Conservation (phyloP, 2,797 vertebrate genomes). For the Melopsittacus undulatus region DNA sequence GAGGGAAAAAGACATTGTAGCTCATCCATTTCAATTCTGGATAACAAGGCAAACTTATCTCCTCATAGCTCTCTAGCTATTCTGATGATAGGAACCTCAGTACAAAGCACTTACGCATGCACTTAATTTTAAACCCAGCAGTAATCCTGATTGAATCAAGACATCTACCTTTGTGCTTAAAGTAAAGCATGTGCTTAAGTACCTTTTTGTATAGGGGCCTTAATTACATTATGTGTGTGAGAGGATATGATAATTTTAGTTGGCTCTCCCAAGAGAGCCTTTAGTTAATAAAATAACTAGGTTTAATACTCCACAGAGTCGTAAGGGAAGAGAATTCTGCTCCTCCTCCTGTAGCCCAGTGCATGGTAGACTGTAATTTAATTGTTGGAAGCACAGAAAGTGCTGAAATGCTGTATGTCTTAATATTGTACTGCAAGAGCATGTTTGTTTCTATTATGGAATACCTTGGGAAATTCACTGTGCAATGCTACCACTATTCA, state of each 20-base stretch:
- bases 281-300: constrained; percentile 69
- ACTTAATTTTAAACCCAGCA: constrained; percentile 47
- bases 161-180: constrained; percentile 54
- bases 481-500: background rate
- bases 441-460: constrained; percentile 57
- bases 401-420: constrained; percentile 34
- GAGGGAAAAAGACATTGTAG: background rate
- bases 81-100: background rate
- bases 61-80: background rate
- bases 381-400: constrained; percentile 44
- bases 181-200: constrained; percentile 67
- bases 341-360: constrained; percentile 19
- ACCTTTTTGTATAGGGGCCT: constrained; percentile 44
- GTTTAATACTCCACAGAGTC: constrained; percentile 47
- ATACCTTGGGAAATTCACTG: constrained; percentile 42
- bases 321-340: constrained; percentile 14
- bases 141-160: constrained; percentile 52
- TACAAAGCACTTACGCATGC: background rate
- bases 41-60: constrained; percentile 25
- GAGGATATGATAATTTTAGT: constrained; percentile 62
- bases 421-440: constrained; percentile 25
- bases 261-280: constrained; percentile 57
- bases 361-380: constrained; percentile 54
- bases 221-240: constrained; percentile 68
- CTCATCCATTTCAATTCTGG: constrained; percentile 1